Base-by-base conservation (phyloP, 1,140 invertebrate species). In the Stegodyphus mimosarum region DNA sequence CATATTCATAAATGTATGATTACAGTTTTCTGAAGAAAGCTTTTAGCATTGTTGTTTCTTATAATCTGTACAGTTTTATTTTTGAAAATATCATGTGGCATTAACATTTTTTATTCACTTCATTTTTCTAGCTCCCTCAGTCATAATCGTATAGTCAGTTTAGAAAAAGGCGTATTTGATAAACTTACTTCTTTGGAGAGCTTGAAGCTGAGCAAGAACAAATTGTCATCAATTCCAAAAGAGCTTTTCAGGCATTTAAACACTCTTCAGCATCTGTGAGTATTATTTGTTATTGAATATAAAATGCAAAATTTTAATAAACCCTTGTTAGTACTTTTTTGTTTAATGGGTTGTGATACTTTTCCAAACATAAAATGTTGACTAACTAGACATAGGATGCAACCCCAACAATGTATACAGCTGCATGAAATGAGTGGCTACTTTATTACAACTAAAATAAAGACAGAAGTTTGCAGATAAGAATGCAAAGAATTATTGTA, bases 201-300 rank as follows among this genome's bases (percentile, higher is more conserved):
- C 87, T 91, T 98, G 79, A 95, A 95, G 89, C 90, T 98, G 73
- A 96, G 94, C 88, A 94, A 94, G 89, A 98, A 98, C 93, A 92
- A 93, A 86, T 91, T 98, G 67, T 91, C 90, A 77, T 92, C 91
- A 33, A 89, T 97, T 33, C 92, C 93, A 17, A 94, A 94, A 89
- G 93, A 94, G 84, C 91, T 95, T 7, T 96, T 97, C 89, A 92
- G 91, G 80, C 92, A 94, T 88, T 92, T 96, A 72, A 92, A 89
- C 33, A 92, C 92, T 81, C 90, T 97, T 4, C 93, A 94, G 90
- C 92, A 93, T 88, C 90, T 97, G 93, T 95, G 92, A 94, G 91
- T 91, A 66, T 33, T 64, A 33, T 33, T 33, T 33, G 33, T 33
- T 33, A 33, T 3, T 33, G 33, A 33, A 33, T 77, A 83, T 85